Evolutionary conservation across 2,888 invertebrate species (phyloP), one percentile per base, ranked within the genome.

Genomic region (Lapara coniferarum): DNA sequence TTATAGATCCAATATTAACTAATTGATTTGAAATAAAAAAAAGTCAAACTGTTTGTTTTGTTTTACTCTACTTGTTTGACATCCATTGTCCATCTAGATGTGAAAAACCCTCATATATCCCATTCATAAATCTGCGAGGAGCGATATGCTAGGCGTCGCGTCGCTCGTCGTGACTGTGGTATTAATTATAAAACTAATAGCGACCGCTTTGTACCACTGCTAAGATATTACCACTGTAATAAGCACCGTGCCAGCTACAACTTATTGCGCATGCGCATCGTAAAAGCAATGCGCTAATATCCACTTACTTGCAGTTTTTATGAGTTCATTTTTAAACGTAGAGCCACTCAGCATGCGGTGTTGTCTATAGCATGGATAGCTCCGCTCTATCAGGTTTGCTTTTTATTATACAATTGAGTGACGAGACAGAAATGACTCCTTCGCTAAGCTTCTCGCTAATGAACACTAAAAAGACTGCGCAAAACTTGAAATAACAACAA

Each of bases 171-270:
- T 63, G 63, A 63, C 63, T 49, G 63, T 12, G 49, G 63, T 63
- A 63, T 63, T 59, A 59, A 59, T 59, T 59, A 59, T 16, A 59
- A 59, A 59, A 59, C 59, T 59, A 59, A 59, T 59, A 16, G 46
- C 59, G 16, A 46, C 10, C 16, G 59, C 59, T 59, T 37, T 59
- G 46, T 46, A 46, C 59, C 46, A 16, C n/a, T 59, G 59, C 59
- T 59, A 44, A 16, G 44, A 46, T 59, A 59, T 44, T 12, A 57
- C 57, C 25, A 57, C 37, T 57, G 25, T 37, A 57, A 37, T 30
- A 37, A 57, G 25, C 57, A 30, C 37, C 14, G 30, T 14, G 57
- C 37, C 14, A 1, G 14, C 7, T 13, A 5, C 12, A 37, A 57
- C 14, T 37, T 37, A 30, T 37, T 57, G 14, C 57, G 12, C 14